A percentile compares a stretch with the other conserved stretches of the same genome.
These are phyloP conservation scores for Paguma larvata DNA, from an alignment of 2,797 vertebrate species.

Conservation along the genomic window DNA sequence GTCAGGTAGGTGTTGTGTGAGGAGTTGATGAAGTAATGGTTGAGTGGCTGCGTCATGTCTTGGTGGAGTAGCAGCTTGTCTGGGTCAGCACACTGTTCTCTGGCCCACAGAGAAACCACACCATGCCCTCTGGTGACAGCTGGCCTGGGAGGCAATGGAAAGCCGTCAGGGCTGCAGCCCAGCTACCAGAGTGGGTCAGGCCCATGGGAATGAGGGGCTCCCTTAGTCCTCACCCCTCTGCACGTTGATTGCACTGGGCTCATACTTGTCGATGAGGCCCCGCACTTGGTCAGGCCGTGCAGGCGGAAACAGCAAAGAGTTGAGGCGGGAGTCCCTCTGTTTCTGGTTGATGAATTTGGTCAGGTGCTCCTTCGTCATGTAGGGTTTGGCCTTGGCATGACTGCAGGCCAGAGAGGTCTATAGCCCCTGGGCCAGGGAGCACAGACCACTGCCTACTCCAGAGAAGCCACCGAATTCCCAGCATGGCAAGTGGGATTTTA, in stretches of 20 bases:
- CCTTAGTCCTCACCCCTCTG: slow-evolving; percentile 93
- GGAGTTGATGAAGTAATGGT: slow-evolving; percentile 98
- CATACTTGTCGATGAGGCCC: slow-evolving; percentile 97
- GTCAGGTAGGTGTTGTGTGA: slow-evolving; percentile 99
- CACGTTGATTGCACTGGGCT: slow-evolving; percentile 92
- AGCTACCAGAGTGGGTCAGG: not conserved
- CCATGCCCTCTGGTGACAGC: slow-evolving; percentile 96
- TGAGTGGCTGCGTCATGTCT: slow-evolving; percentile 96
- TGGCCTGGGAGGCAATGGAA: slow-evolving; percentile 89
- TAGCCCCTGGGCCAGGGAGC: not conserved
- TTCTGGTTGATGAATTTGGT: slow-evolving; percentile 98
- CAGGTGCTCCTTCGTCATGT: slow-evolving; percentile 98
- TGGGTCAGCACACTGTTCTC: slow-evolving; percentile 94
- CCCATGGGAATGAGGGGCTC: accelerated
- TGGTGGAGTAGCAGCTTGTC: slow-evolving; percentile 94
- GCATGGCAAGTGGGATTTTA: not conserved
- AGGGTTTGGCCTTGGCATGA: slow-evolving; percentile 95
- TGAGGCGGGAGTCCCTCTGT: slow-evolving; percentile 96
- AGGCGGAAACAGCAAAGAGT: slow-evolving; percentile 95
- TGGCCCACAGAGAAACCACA: slow-evolving; percentile 95
- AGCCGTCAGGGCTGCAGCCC: not conserved
- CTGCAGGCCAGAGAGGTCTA: slow-evolving; percentile 85
- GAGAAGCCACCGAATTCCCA: not conserved
- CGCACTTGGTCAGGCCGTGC: slow-evolving; percentile 95
- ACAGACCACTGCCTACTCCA: not conserved